These are phyloP conservation scores for Leptosomus discolor DNA, from an alignment of 2,113 vertebrate genomes.

Conservation along the genomic window DNA sequence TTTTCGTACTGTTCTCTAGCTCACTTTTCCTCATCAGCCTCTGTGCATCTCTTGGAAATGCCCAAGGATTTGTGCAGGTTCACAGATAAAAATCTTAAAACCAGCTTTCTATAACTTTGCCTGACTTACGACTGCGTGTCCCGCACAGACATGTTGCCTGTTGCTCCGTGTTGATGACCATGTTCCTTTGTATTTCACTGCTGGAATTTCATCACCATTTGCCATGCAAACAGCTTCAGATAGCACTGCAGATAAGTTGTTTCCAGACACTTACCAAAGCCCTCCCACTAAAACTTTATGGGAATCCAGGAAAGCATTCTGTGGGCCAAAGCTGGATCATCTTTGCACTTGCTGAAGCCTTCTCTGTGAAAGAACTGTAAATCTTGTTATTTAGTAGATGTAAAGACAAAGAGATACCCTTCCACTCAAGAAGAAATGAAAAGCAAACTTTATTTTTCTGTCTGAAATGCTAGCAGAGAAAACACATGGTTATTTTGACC, in stretches of 20 bases:
- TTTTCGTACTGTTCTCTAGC: neutral
- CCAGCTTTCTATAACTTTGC: neutral
- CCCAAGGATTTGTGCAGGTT: neutral
- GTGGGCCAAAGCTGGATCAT: no score
- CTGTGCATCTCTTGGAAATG: neutral
- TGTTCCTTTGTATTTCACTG: neutral
- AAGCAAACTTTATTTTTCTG: neutral
- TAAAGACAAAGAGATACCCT: neutral
- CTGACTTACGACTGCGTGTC: neutral
- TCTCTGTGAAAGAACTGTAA: neutral
- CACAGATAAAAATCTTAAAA: neutral
- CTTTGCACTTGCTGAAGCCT: neutral
- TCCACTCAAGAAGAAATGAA: neutral
- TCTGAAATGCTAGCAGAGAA: neutral
- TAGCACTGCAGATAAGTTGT: neutral
- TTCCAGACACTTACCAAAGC: neutral
- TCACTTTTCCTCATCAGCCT: neutral
- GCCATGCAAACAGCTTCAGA: neutral
- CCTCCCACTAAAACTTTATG: neutral
- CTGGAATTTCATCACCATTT: neutral
- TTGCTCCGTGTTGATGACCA: neutral
- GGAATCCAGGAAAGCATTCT: neutral
- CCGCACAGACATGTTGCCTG: neutral
- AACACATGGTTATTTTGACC: neutral
- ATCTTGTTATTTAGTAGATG: accelerated